Evolutionary conservation across 2,888 invertebrate genomes (phyloP), one percentile per base, ranked within the genome.

Genomic region (Torymus tubicola): DNA sequence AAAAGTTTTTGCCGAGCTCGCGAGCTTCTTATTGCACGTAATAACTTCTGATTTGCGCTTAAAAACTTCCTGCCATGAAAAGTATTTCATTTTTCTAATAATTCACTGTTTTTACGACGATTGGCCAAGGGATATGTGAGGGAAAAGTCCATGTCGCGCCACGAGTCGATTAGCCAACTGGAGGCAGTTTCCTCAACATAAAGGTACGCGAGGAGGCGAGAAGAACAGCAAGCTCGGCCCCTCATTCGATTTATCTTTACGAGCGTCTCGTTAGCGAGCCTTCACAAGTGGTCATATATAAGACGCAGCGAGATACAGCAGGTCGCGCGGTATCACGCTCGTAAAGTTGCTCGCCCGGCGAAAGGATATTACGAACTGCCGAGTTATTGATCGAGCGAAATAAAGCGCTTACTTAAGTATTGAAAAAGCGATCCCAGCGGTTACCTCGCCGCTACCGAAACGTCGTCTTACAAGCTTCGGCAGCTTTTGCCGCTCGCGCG

Each of bases 311-410:
- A n/a, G 12, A 57, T 57, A 31, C 3, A 57, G 24, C 18, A 3
- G 31, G 8, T 31, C 5, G 11, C 5, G 11, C 18, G 18, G 8
- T 53, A 67, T 67, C 14, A 2, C 8, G 2, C 31, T 31, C 31
- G 8, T 16, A 69, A 69, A 12, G 10, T 55, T 50, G 53, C 12
- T 64, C n/a, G 50, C 4, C 8, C 18, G 24, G 14, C 8, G 52
- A 60, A 60, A 52, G 2, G 24, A 71, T 12, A 53, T 71, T 61
- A 71, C 11, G 24, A 64, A 31, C 55, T 73, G 13, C 58, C 57
- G 67, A 60, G 21, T 75, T 67, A 75, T 67, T 24, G 65, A 67
- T 68, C 4, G 60, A 75, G 2, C 21, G 16, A 75, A 60, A 60
- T 58, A 75, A 74, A 65, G 50, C 58, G 42, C 58, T 65, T 18